Evolutionary conservation across 37 sponge, comb jelly and placozoan species (phyloP).

Genomic region (Halisarca cf. caerulea): DNA sequence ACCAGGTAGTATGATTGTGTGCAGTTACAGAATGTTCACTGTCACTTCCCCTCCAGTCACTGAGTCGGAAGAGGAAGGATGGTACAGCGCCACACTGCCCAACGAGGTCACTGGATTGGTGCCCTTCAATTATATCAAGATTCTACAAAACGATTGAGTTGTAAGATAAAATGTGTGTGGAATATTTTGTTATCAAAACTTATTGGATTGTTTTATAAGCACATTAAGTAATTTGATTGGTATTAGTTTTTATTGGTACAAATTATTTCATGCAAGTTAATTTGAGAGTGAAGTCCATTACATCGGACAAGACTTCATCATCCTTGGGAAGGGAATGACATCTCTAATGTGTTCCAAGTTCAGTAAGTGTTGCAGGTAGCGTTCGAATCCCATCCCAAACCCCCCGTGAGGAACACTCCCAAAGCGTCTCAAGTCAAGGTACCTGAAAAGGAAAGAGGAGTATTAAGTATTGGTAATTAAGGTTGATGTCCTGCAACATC

Average conservation of each 20-base stretch:
- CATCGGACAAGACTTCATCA: slow-evolving; percentile 71
- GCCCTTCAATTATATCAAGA: slow-evolving; percentile 58
- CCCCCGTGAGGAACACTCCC: slow-evolving; percentile 92
- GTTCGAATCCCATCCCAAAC: slow-evolving; percentile 94
- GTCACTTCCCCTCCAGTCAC: slow-evolving; percentile 9
- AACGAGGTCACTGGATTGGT: slow-evolving; percentile 58
- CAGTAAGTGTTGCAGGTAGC: slow-evolving; percentile 71
- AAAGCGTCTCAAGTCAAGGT: slow-evolving; percentile 82
- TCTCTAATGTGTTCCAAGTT: slow-evolving; percentile 82
- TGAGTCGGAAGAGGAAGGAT: slow-evolving; percentile 56
- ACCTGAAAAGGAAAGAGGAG: slow-evolving; percentile 76
- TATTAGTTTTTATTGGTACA: no score
- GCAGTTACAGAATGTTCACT: no score
- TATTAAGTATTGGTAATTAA: no score
- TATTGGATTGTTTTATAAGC: no score
- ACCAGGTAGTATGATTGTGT: no score
- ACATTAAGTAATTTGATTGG: no score
- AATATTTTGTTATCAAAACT: no score
- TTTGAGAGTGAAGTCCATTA: slow-evolving; percentile 8
- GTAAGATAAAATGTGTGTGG: no score
- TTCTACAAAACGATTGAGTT: background rate
- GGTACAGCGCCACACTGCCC: slow-evolving; percentile 38
- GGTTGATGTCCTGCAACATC: no score
- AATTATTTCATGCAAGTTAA: no score
- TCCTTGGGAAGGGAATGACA: slow-evolving; percentile 87